These are phyloP conservation scores for Chalcis sispes DNA, from an alignment of 2,888 invertebrate genomes.

Conservation along the genomic window DNA sequence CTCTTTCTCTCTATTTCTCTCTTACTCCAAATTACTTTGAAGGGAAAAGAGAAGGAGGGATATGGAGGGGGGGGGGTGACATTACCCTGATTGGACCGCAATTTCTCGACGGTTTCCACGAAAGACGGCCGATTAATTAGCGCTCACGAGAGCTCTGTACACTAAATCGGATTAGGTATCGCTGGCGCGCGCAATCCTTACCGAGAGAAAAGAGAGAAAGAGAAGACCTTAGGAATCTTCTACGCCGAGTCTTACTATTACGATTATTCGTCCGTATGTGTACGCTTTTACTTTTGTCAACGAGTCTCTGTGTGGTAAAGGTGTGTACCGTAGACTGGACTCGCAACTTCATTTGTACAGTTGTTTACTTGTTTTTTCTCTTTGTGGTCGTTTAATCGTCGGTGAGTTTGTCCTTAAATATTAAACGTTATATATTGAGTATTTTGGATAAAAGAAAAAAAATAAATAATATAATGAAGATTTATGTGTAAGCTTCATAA, in stretches of 20 bases:
- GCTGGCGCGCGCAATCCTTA: constrained; percentile 22
- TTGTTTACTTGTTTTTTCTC: neutral
- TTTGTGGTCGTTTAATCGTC: neutral
- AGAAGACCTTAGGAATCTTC: constrained; percentile 18
- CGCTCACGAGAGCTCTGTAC: no score
- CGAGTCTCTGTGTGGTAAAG: neutral
- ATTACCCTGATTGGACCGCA: constrained; percentile 56
- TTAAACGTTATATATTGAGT: no score
- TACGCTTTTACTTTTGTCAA: no score
- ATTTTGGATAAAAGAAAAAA: no score
- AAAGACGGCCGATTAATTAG: constrained; percentile 56
- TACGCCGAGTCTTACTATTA: neutral
- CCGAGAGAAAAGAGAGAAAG: no score
- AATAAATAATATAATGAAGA: no score
- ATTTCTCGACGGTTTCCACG: constrained; percentile 45
- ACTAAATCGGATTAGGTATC: constrained; percentile 57
- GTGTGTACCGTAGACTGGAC: neutral
- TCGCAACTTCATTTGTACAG: neutral
- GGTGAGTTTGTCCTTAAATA: neutral
- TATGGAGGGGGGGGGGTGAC: neutral
- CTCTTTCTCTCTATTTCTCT: constrained; percentile 4
- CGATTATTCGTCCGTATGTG: neutral
- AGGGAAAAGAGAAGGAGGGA: neutral
- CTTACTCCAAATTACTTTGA: no score
- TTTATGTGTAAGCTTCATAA: no score